Conservation (phyloP, 2,888 invertebrate genomes). For the Reticulitermes lucifugus region DNA sequence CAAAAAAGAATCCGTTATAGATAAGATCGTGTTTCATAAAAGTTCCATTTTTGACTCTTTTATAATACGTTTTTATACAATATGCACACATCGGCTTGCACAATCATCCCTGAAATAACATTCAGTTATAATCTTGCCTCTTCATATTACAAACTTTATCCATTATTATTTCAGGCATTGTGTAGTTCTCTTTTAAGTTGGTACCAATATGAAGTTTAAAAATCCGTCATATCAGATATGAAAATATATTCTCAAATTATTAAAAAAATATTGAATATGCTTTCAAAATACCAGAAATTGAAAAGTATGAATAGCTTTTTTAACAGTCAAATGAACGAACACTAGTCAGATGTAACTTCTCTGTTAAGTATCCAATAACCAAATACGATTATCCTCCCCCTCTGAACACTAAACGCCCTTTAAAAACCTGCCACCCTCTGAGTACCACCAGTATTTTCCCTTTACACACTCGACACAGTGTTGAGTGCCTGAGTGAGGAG, state of each 20-base stretch:
- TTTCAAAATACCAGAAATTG: slow-evolving; percentile 21
- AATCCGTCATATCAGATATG: background rate
- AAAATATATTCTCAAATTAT: slow-evolving; percentile 9
- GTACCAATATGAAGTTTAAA: background rate
- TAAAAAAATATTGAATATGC: slow-evolving; percentile 24
- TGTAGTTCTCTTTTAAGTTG: background rate
- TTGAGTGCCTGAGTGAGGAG: slow-evolving; percentile 6
- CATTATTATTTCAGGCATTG: background rate
- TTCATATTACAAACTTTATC: no score
- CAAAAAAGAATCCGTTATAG: background rate
- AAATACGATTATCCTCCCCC: slow-evolving; percentile 31
- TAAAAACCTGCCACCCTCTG: slow-evolving; percentile 21
- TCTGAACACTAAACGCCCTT: slow-evolving; percentile 29
- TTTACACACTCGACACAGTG: background rate
- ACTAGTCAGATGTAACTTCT: slow-evolving; percentile 21
- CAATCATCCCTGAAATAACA: background rate
- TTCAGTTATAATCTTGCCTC: background rate
- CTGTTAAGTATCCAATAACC: slow-evolving; percentile 39
- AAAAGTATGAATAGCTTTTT: background rate
- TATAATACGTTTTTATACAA: no score
- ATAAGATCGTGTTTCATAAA: slow-evolving; percentile 3
- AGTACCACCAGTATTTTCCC: background rate
- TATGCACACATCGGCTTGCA: no score
- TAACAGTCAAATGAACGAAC: slow-evolving; percentile 13
- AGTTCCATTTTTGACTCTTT: background rate